These are phyloP conservation scores for Symphodus melops DNA, from an alignment of 2,113 vertebrate species.

Conservation along the genomic window DNA sequence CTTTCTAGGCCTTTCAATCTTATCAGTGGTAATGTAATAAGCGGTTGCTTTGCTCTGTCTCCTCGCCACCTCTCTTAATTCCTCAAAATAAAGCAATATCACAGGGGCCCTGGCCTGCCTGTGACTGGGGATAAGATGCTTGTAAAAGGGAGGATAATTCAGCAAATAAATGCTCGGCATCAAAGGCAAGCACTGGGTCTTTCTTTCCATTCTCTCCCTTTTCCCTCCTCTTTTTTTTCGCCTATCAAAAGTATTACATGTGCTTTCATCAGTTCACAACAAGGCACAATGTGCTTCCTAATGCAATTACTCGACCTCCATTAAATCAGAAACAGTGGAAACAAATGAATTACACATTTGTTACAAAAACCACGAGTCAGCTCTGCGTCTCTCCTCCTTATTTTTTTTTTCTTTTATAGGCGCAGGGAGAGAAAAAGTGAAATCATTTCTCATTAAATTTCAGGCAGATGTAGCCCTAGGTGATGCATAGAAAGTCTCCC, in stretches of 20 bases:
- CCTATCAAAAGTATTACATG: constrained; percentile 82
- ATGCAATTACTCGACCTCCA: constrained; percentile 83
- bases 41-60: constrained; percentile 77
- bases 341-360: constrained; percentile 82
- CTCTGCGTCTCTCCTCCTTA: constrained; percentile 60
- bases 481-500: constrained; percentile 81
- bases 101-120: constrained; percentile 76
- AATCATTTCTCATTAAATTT: constrained; percentile 82
- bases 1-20: constrained; percentile 78
- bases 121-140: constrained; percentile 81
- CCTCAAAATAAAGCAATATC: constrained; percentile 84
- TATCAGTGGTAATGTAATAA: constrained; percentile 83
- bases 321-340: constrained; percentile 83
- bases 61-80: constrained; percentile 83
- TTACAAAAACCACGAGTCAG: constrained; percentile 78
- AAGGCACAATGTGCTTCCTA: constrained; percentile 79
- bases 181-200: constrained; percentile 71
- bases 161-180: constrained; percentile 80
- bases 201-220: constrained; percentile 58
- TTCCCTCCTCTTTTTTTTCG: constrained; percentile 68
- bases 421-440: constrained; percentile 67
- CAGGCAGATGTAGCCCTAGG: constrained; percentile 83
- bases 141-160: constrained; percentile 80
- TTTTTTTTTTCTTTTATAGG: constrained; percentile 52
- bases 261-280: constrained; percentile 84